phyloP scores from a whole-genome alignment of 2,888 invertebrate species.

The Stegophylla sp. region DNA sequence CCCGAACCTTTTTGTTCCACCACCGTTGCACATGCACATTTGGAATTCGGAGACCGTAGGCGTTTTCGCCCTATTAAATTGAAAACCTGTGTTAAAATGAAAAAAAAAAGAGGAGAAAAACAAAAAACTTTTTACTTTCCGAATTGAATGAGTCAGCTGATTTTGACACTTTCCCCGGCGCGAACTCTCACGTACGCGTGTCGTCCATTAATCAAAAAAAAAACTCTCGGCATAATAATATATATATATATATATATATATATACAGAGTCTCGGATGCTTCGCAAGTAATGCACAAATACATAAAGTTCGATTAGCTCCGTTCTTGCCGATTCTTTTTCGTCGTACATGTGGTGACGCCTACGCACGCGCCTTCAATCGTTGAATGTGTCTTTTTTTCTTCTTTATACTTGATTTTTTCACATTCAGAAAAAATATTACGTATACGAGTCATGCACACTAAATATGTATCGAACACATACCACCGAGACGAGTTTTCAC shows the following conservation, averaged over 20 bases:
- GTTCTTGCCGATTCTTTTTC: slow-evolving; percentile 2
- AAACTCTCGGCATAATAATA: slow-evolving; percentile 10
- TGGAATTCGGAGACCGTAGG: slow-evolving; percentile 50
- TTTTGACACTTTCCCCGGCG: slow-evolving; percentile 48
- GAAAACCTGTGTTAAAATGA: slow-evolving; percentile 51
- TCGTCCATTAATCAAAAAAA: slow-evolving; percentile 56
- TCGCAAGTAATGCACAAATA: slow-evolving; percentile 28
- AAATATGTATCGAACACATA: too few relatives aligned
- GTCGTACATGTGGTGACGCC: too few relatives aligned
- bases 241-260: too few relatives aligned
- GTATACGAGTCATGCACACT: too few relatives aligned
- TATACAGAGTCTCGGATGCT: slow-evolving; percentile 9
- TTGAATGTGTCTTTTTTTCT: too few relatives aligned
- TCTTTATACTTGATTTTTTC: too few relatives aligned
- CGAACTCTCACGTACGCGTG: slow-evolving; percentile 7
- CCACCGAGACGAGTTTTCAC: too few relatives aligned
- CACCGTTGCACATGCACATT: slow-evolving; percentile 56
- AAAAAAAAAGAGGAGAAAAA: background rate
- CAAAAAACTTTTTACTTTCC: background rate
- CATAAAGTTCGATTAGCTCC: slow-evolving; percentile 50
- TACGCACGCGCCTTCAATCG: background rate
- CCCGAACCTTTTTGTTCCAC: slow-evolving; percentile 52
- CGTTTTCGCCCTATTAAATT: slow-evolving; percentile 54
- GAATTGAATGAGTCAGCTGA: slow-evolving; percentile 54
- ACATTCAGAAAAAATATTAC: too few relatives aligned